Conservation (phyloP, 2,888 invertebrate genomes). For the Stictocephala bisonia region DNA sequence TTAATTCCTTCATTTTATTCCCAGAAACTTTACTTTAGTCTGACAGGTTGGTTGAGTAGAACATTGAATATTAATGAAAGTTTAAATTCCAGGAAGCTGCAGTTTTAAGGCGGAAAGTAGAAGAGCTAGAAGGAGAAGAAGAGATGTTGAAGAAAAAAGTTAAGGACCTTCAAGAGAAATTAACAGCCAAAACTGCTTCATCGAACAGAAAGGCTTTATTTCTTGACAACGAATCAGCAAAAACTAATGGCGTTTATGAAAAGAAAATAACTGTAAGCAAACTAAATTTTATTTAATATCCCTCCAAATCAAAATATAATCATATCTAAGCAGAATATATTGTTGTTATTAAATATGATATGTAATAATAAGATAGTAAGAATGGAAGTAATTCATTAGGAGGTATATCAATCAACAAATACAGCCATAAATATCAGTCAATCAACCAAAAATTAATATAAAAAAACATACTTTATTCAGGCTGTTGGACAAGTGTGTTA, state of each 20-base stretch:
- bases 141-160: slow-evolving; percentile 79
- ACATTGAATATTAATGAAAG: not conserved
- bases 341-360: too few species aligned
- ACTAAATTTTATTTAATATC: too few species aligned
- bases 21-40: too few species aligned
- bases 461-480: too few species aligned
- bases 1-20: not conserved
- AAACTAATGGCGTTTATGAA: slow-evolving; percentile 69
- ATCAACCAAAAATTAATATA: too few species aligned
- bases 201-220: slow-evolving; percentile 47
- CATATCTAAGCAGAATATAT: too few species aligned
- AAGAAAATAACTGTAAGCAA: slow-evolving; percentile 73
- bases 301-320: too few species aligned
- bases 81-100: slow-evolving; percentile 83
- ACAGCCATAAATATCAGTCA: too few species aligned
- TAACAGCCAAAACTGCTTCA: slow-evolving; percentile 64
- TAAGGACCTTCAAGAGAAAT: slow-evolving; percentile 80
- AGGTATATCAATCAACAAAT: too few species aligned
- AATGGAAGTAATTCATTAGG: too few species aligned
- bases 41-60: not conserved
- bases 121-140: slow-evolving; percentile 84
- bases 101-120: slow-evolving; percentile 84
- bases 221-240: slow-evolving; percentile 58
- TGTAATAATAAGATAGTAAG: too few species aligned
- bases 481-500: too few species aligned